phyloP scores from a whole-genome alignment of 2,888 invertebrate genomes.

The Leucoma salicis region DNA sequence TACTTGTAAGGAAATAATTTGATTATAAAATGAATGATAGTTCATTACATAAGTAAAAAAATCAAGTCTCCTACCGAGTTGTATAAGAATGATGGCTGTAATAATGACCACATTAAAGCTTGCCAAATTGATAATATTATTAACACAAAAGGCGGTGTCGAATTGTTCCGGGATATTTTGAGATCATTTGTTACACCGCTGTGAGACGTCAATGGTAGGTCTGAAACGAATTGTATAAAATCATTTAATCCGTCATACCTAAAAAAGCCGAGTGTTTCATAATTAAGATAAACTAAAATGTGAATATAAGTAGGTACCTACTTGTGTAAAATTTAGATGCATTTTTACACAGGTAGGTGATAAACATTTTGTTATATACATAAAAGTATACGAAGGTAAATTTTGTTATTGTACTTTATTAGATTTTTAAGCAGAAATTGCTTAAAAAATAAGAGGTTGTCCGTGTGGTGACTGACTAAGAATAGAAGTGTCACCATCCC shows the following conservation, averaged over 20 bases:
- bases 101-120: conserved; percentile 60
- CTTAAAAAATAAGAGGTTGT: too few species aligned
- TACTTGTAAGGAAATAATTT: conserved; percentile 18
- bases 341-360: too few species aligned
- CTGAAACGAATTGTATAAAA: conserved; percentile 63
- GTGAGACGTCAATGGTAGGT: conserved; percentile 46
- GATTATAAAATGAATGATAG: conserved; percentile 11
- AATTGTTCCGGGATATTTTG: conserved; percentile 56
- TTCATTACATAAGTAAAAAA: conserved; percentile 11
- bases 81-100: conserved; percentile 19
- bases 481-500: too few species aligned
- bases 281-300: conserved; percentile 2
- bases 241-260: conserved; percentile 31
- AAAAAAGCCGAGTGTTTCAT: conserved; percentile 22
- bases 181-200: conserved; percentile 67
- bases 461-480: too few species aligned
- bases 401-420: too few species aligned
- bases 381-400: too few species aligned
- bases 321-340: too few species aligned
- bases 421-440: too few species aligned
- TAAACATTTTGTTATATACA: too few species aligned
- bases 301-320: neutral
- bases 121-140: conserved; percentile 79
- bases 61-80: conserved; percentile 8
- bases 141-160: conserved; percentile 56